Percentiles rank a stretch among this genome's conserved stretches.
Evolutionary conservation across 2,888 invertebrate genomes (phyloP).

Genomic region (Agrotis clavis): DNA sequence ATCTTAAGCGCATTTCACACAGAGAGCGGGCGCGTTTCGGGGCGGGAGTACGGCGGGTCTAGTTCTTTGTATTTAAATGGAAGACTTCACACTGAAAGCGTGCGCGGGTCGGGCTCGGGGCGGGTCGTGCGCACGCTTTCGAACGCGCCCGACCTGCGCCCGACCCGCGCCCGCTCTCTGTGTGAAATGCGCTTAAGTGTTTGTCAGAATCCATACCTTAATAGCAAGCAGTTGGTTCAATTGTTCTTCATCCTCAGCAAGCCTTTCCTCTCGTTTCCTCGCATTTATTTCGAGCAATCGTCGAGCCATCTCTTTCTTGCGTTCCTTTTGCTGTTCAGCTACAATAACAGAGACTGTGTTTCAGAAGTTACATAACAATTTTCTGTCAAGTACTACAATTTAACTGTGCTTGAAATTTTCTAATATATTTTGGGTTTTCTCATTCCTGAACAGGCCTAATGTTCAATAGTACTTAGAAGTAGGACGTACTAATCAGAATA

Average conservation of each 20-base stretch:
- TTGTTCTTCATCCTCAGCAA: conserved; percentile 97
- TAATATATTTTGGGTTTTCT: neutral
- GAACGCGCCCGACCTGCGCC: no score
- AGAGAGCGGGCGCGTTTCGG: no score
- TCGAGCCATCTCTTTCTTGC: conserved; percentile 96
- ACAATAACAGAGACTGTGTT: conserved; percentile 6
- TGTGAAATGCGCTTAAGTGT: no score
- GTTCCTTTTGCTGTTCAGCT: conserved; percentile 96
- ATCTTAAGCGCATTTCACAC: no score
- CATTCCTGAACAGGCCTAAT: neutral
- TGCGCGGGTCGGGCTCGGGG: no score
- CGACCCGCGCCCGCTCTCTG: no score
- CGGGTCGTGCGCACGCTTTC: no score
- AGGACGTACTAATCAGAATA: no score
- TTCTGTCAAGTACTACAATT: neutral
- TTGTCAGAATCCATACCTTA: conserved; percentile 86
- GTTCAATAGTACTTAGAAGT: no score
- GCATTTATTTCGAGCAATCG: conserved; percentile 97
- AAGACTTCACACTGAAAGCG: no score
- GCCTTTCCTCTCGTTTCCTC: conserved; percentile 96
- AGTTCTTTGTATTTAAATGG: no score
- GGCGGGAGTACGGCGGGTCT: no score
- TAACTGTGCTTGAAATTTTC: neutral
- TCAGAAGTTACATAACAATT: neutral
- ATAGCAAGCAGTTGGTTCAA: conserved; percentile 94